Conservation (phyloP, 2,113 vertebrate genomes). For the Misgurnus anguillicaudatus region DNA sequence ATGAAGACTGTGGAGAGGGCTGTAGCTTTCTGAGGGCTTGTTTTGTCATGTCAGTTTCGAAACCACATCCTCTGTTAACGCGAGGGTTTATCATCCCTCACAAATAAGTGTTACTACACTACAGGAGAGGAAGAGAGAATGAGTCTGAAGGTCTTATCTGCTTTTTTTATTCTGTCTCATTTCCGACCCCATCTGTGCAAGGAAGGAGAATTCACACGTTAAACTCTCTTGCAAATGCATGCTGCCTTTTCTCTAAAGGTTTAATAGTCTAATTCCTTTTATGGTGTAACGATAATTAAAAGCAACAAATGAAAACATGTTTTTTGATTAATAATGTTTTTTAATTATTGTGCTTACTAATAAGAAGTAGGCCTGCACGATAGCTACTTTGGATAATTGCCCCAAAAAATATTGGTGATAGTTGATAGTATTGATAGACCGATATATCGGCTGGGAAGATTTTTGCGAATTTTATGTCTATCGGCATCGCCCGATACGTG, state of each 20-base stretch:
- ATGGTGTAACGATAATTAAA: too few relatives aligned
- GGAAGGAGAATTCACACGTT: background rate
- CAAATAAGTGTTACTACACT: constrained; percentile 22
- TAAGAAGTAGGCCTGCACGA: too few relatives aligned
- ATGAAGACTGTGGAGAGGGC: background rate
- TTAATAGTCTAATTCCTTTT: background rate
- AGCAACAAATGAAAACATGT: too few relatives aligned
- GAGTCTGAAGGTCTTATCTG: background rate
- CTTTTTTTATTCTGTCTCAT: constrained; percentile 16
- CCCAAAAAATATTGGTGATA: too few relatives aligned
- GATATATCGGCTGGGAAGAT: too few relatives aligned
- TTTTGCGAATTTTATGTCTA: too few relatives aligned
- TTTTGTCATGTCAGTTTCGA: constrained; percentile 10
- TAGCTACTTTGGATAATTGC: too few relatives aligned
- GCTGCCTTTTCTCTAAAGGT: background rate
- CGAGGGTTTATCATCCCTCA: constrained; percentile 1
- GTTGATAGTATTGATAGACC: too few relatives aligned
- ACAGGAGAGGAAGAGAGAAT: constrained; percentile 5
- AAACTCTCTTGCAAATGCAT: background rate
- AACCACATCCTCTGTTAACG: constrained; percentile 30
- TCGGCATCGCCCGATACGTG: too few relatives aligned
- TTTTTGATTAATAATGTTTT: too few relatives aligned
- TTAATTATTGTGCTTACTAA: too few relatives aligned
- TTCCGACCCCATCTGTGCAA: background rate
- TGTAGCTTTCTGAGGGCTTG: constrained; percentile 2